Percentiles rank a stretch among this genome's conserved stretches.
Evolutionary conservation across 2,888 invertebrate genomes (phyloP).

Genomic region (Sipha maydis): DNA sequence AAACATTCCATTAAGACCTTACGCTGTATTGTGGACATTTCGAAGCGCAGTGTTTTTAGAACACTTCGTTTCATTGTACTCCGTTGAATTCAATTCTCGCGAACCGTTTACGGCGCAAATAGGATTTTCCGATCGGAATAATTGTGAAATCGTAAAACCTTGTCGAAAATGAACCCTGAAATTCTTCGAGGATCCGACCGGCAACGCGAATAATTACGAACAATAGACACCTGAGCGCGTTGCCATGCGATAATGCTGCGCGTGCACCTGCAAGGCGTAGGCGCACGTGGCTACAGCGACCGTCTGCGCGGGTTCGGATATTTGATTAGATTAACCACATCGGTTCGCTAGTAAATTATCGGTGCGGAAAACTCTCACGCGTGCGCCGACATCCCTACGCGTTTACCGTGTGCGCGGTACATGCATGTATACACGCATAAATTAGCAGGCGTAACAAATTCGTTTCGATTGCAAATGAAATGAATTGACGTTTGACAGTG

Average conservation of each 20-base stretch:
- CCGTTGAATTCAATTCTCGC: not conserved
- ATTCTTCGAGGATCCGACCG: no score
- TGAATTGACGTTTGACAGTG: conserved; percentile 28
- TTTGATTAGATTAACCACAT: not conserved
- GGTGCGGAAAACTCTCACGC: not conserved
- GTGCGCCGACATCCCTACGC: not conserved
- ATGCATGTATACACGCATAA: not conserved
- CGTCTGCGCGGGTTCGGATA: not conserved
- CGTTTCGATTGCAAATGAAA: conserved; percentile 32
- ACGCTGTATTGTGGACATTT: not conserved
- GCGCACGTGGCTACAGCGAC: no score
- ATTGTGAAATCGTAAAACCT: not conserved
- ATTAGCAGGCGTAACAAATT: conserved; percentile 4
- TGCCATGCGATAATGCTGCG: no score
- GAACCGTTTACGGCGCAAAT: no score
- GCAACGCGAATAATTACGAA: no score
- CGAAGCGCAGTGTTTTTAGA: not conserved
- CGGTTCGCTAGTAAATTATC: not conserved
- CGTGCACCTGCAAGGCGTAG: no score
- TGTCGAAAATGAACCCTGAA: not conserved
- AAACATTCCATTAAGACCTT: not conserved
- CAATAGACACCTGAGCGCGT: no score
- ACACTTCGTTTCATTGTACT: not conserved
- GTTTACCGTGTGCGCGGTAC: not conserved
- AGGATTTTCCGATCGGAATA: no score